Base-by-base conservation (phyloP, 1,140 invertebrate species). In the Harlomillsia oculata region DNA sequence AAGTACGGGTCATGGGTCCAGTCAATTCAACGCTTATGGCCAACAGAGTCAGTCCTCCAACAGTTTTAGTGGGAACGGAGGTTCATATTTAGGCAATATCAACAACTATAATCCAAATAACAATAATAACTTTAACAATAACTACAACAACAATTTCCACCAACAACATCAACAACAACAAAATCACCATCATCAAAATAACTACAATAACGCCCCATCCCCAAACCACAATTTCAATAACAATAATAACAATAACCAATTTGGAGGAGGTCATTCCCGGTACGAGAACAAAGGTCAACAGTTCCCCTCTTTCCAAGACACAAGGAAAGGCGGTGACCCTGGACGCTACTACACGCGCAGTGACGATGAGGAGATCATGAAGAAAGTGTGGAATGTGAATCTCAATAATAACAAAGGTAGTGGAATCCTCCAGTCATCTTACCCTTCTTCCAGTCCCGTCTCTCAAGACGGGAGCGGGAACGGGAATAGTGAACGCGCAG, bases 11-110 rank as follows among this genome's bases (percentile, higher is more conserved):
- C 41, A 13, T n/a, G 14, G n/a, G 13, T 18, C 20, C 34, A 21
- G 18, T 44, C 34, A 40, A 48, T 21, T 44, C 40, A 41, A 50
- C 29, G 23, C 28, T 45, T 23, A 26, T 21, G 26, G n/a, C 39
- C 25, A n/a, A 40, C 21, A 41, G 11, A n/a, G 18, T 28, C 18
- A 39, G 8, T 5, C 20, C 32, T 9, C 53, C 55, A 21, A 57
- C 46, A 39, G 55, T 57, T 28, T 51, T 57, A 26, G 48, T 57
- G 48, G 55, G 55, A 14, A 49, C 55, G 48, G 55, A 57, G 51
- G 45, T 57, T 44, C 55, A 21, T 3, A 44, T 53, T 11, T 53
- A 53, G 46, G 39, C 45, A 56, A 28, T 23, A 43, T 18, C 48
- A 26, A 34, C 18, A 16, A 39, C 39, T 34, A 39, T 37, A 46